phyloP scores from a whole-genome alignment of 2,888 invertebrate genomes.

The Drosophila pseudotalamancana region DNA sequence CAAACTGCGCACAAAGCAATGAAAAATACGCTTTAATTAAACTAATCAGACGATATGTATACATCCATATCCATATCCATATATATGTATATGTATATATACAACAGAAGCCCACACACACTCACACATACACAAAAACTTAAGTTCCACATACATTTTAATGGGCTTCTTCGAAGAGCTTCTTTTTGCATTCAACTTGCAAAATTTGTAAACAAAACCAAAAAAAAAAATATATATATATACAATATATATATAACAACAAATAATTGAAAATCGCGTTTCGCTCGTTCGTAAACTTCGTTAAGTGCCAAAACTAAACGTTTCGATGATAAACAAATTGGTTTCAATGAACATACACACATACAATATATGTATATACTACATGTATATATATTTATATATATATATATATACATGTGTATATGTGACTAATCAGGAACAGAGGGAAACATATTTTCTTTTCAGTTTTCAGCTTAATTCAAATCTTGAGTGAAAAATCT shows the following conservation, averaged over 20 bases:
- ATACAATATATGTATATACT: neutral
- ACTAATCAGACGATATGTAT: conserved; percentile 70
- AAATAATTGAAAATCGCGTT: conserved; percentile 35
- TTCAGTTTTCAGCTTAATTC: too few relatives aligned
- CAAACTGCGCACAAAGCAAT: conserved; percentile 70
- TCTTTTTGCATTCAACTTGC: conserved; percentile 44
- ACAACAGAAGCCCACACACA: conserved; percentile 51
- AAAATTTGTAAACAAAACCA: conserved; percentile 22
- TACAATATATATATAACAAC: conserved; percentile 10
- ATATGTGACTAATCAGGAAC: conserved; percentile 14
- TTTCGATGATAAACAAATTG: conserved; percentile 9
- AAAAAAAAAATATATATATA: neutral
- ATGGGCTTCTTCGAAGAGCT: conserved; percentile 42
- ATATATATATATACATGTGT: neutral
- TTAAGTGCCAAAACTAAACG: conserved; percentile 1
- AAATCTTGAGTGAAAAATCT: too few relatives aligned
- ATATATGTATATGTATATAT: conserved; percentile 13
- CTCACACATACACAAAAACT: neutral
- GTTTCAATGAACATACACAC: neutral
- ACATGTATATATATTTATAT: neutral
- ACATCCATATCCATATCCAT: conserved; percentile 4
- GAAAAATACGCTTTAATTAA: conserved; percentile 76
- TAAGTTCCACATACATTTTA: conserved; percentile 29
- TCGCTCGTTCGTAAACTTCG: neutral
- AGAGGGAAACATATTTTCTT: too few relatives aligned